Percentiles rank a stretch among this genome's conserved stretches.
phyloP scores from a whole-genome alignment of 2,113 vertebrate species.

The Tragelaphus buxtoni region DNA sequence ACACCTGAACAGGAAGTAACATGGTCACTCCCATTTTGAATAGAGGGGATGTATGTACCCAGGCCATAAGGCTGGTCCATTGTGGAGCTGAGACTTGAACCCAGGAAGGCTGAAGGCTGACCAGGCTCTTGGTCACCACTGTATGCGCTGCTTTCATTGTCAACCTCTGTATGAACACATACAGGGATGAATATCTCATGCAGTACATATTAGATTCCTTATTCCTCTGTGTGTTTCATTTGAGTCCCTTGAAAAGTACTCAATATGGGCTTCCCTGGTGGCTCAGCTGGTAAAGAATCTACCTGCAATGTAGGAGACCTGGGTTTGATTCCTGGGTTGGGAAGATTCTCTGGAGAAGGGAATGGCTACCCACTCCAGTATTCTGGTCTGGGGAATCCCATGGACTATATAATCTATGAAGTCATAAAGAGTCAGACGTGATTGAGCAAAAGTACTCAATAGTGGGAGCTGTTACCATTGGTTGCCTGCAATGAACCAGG shows the following conservation, averaged over 20 bases:
- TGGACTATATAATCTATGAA: neutral
- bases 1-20: neutral
- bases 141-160: fast-evolving
- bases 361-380: neutral
- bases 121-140: neutral
- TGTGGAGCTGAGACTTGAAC: neutral
- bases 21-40: fast-evolving
- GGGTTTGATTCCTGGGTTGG: neutral
- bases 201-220: fast-evolving
- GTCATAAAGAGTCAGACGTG: fast-evolving
- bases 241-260: neutral
- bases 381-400: neutral
- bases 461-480: neutral
- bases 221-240: neutral
- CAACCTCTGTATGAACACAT: fast-evolving
- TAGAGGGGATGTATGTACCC: fast-evolving
- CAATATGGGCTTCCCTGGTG: neutral
- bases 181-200: fast-evolving
- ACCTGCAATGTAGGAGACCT: neutral
- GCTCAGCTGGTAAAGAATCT: neutral
- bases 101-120: neutral
- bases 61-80: fast-evolving
- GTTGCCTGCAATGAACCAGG: neutral
- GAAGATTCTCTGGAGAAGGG: neutral
- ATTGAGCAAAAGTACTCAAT: neutral